Evolutionary conservation across 2,797 vertebrate genomes (phyloP), one percentile per base, ranked within the genome.

Genomic region (Enteromius anoplus): DNA sequence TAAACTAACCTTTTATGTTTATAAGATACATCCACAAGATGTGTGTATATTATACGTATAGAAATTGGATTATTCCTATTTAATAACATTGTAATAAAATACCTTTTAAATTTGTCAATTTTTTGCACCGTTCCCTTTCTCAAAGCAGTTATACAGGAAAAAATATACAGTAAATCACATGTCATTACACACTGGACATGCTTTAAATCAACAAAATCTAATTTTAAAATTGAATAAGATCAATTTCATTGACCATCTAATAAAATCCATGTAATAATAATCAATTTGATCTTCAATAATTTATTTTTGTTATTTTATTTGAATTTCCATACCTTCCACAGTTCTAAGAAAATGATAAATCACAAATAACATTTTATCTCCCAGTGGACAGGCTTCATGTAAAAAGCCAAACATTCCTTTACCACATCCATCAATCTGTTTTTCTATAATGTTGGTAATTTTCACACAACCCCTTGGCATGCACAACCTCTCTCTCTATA

Each of bases 401-500:
- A 45, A 9, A 77, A 75, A 79, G 19, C 29, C 4, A 19, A 69
- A 79, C n/a, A 58, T 87, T 55, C 58, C 76, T 80, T 37, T 77
- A 70, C 23, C 19, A 19, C 42, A 45, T 29, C 58, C 40, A 47
- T 85, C 9, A 45, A 66, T 79, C 55, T 85, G 82, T 82, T 87
- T 93, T 90, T 88, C 70, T 87, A 87, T 72, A 85, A 85, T 87
- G 81, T 75, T 42, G 62, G 92, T 92, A 93, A 93, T 94, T 95
- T 94, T 92, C 77, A 93, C 90, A 93, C 92, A 86, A 89, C 92
- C 94, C 94, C 94, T 95, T 91, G 85, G 68, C 78, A 88, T 85
- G 92, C 92, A 90, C 90, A 93, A 88, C 90, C 91, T 89, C 90
- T 65, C 55, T 47, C 75, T 65, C 62, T 58, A 71, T 34, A 42